A percentile compares a stretch with the other conserved stretches of the same genome.
phyloP scores from a whole-genome alignment of 2,113 vertebrate genomes.

The Platysteira castanea region DNA sequence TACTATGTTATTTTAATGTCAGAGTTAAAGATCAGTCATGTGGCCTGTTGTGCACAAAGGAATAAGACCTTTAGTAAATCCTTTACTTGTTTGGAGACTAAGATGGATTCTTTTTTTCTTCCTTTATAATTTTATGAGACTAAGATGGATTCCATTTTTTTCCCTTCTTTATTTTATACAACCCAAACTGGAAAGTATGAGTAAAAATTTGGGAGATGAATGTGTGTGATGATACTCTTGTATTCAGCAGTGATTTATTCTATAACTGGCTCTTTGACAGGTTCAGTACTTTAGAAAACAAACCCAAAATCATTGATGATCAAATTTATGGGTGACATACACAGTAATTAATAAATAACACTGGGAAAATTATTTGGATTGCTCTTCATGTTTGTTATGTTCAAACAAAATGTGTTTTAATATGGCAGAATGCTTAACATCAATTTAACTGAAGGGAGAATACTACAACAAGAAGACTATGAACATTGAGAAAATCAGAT shows the following conservation, averaged over 20 bases:
- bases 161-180: background rate
- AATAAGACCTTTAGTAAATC: background rate
- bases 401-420: background rate
- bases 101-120: background rate
- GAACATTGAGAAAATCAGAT: background rate
- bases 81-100: background rate
- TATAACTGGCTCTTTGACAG: background rate
- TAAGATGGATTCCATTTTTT: background rate
- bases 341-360: background rate
- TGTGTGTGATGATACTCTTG: background rate
- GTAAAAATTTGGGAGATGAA: background rate
- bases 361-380: background rate
- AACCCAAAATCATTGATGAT: background rate
- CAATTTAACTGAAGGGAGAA: background rate
- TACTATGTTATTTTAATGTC: background rate
- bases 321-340: background rate
- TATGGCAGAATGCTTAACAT: background rate
- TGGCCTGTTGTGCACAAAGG: background rate
- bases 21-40: conserved; percentile 11
- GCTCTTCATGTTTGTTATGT: background rate
- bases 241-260: background rate
- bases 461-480: background rate
- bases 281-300: background rate
- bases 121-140: background rate
- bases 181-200: background rate